Evolutionary conservation across 1,140 invertebrate species (phyloP).

Genomic region (Drosophila ercepeae): DNA sequence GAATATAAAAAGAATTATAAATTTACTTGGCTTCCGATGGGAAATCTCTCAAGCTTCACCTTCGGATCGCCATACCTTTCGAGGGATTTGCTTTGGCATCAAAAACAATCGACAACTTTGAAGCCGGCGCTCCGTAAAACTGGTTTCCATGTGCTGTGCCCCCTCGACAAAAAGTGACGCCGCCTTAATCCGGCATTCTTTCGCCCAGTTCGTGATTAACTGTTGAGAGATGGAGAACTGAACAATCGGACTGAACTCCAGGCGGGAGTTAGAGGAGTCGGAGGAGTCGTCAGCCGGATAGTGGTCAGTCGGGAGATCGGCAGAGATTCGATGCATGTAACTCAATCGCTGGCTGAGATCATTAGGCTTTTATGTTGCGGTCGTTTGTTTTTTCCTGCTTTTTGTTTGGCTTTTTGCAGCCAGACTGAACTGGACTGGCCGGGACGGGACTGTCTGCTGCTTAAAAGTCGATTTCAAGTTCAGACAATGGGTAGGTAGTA

Average conservation of each 20-base stretch:
- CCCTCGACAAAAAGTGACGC: conserved; percentile 32
- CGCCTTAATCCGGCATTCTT: conserved; percentile 73
- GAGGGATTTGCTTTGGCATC: conserved; percentile 5
- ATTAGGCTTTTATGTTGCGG: conserved; percentile 79
- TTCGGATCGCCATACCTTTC: conserved; percentile 3
- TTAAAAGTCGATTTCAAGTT: conserved; percentile 77
- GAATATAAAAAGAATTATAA: no score
- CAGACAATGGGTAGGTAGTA: conserved; percentile 57
- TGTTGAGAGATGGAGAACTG: conserved; percentile 66
- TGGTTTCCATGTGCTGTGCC: conserved; percentile 45
- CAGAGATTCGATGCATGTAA: conserved; percentile 75
- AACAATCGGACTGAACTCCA: conserved; percentile 10
- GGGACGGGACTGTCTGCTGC: conserved; percentile 23
- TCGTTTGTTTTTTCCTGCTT: conserved; percentile 39
- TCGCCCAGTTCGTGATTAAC: conserved; percentile 74
- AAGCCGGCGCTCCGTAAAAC: conserved; percentile 64
- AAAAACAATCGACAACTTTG: conserved; percentile 52
- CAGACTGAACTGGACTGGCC: conserved; percentile 6
- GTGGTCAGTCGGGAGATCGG: conserved; percentile 37
- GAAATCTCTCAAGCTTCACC: neutral
- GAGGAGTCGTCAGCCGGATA: neutral
- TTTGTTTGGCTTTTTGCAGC: conserved; percentile 1
- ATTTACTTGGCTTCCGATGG: no score
- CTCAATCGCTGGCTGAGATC: conserved; percentile 77
- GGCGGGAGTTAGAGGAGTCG: no score